phyloP scores from a whole-genome alignment of 2,797 vertebrate genomes.

The Chloroceryle inda region DNA sequence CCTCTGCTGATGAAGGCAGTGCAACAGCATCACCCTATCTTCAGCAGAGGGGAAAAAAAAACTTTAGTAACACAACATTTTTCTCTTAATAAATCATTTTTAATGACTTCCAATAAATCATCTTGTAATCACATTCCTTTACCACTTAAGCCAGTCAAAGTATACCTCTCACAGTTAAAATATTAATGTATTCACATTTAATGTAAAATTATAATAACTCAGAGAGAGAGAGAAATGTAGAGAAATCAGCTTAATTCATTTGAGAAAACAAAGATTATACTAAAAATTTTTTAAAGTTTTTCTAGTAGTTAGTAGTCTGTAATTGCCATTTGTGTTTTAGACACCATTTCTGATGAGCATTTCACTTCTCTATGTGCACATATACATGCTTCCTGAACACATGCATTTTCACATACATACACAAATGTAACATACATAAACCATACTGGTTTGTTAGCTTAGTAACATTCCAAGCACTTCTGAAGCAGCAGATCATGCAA shows the following conservation, averaged over 20 bases:
- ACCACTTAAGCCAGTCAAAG: constrained; percentile 73
- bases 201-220: constrained; percentile 69
- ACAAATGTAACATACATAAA: neutral
- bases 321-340: neutral
- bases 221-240: constrained; percentile 60
- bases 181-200: constrained; percentile 71
- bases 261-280: constrained; percentile 33
- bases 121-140: constrained; percentile 67
- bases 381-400: neutral
- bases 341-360: neutral
- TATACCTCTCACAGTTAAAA: constrained; percentile 60
- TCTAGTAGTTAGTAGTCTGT: neutral
- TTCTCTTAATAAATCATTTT: constrained; percentile 75
- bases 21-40: constrained; percentile 10
- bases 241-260: constrained; percentile 55
- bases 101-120: constrained; percentile 76
- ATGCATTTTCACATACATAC: neutral
- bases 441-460: constrained; percentile 27
- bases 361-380: neutral
- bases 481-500: constrained; percentile 43
- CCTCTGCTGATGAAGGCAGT: neutral
- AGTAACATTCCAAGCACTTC: constrained; percentile 41
- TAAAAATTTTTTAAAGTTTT: neutral
- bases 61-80: constrained; percentile 52
- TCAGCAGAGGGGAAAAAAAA: neutral